Conservation (phyloP, 2,113 vertebrate species). For the Pipa parva region DNA sequence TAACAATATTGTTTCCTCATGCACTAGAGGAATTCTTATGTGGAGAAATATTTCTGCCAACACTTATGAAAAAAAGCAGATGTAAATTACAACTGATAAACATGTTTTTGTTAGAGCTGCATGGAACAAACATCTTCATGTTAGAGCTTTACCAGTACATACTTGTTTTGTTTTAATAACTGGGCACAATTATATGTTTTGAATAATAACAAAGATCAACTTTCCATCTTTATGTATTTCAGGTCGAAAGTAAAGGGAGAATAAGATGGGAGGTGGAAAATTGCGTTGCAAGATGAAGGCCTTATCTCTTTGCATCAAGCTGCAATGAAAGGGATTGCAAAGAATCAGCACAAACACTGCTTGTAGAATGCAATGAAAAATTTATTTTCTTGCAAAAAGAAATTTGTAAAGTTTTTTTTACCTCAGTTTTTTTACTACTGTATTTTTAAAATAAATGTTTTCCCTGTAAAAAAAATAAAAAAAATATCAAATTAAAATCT, state of each 20-base stretch:
- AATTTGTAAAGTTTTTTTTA: conserved; percentile 75
- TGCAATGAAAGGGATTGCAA: conserved; percentile 16
- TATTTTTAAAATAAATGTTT: conserved; percentile 57
- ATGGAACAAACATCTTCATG: too few species aligned
- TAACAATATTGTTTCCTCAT: too few species aligned
- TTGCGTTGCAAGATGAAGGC: neutral
- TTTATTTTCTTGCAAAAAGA: conserved; percentile 53
- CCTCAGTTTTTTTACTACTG: conserved; percentile 88
- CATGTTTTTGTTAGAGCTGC: too few species aligned
- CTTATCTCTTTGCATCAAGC: conserved; percentile 30
- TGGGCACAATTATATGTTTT: too few species aligned
- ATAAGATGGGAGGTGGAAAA: neutral
- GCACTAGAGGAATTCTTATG: too few species aligned
- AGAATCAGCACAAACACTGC: conserved; percentile 36
- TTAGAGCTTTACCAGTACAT: too few species aligned
- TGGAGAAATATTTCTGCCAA: too few species aligned
- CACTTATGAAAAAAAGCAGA: too few species aligned
- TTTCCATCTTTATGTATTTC: neutral
- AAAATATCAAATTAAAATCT: neutral
- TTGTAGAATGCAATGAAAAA: conserved; percentile 36
- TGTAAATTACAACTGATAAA: too few species aligned
- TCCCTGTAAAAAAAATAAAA: conserved; percentile 20
- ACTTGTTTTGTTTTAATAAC: too few species aligned
- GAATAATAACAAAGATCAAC: neutral
- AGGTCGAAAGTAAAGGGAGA: conserved; percentile 59